Conservation (phyloP, 2,797 vertebrate species). For the Microchirus variegatus region DNA sequence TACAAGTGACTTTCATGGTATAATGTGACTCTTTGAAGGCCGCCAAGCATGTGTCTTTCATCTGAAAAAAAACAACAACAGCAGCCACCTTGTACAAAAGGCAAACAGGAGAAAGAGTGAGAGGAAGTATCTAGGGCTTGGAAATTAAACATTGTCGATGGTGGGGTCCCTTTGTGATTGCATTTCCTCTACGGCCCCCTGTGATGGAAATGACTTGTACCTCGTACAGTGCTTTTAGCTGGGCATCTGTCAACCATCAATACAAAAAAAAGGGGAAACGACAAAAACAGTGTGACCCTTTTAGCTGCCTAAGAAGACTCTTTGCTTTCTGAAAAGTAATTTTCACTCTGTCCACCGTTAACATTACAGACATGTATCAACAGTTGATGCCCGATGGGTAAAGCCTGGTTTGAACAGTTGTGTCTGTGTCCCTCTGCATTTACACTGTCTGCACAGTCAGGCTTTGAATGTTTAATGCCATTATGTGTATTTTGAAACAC, state of each 20-base stretch:
- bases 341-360: not conserved
- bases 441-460: not conserved
- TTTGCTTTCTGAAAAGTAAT: constrained; percentile 23
- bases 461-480: constrained; percentile 11
- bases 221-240: constrained; percentile 42
- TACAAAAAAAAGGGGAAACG: constrained; percentile 3
- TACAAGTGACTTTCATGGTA: constrained; percentile 76
- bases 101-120: constrained; percentile 30
- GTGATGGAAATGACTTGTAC: constrained; percentile 58
- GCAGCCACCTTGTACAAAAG: constrained; percentile 19
- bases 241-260: constrained; percentile 48
- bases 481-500: not conserved
- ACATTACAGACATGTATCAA: not conserved
- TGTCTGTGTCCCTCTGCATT: not conserved
- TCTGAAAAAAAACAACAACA: constrained; percentile 65
- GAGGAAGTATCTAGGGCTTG: constrained; percentile 51
- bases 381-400: too few species aligned
- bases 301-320: constrained; percentile 36
- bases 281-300: constrained; percentile 32
- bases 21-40: constrained; percentile 80
- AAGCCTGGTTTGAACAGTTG: too few species aligned
- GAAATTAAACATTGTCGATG: constrained; percentile 69
- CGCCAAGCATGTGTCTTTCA: constrained; percentile 83
- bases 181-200: constrained; percentile 46
- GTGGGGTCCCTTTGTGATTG: constrained; percentile 58